Base-by-base conservation (phyloP, 64 coral and sea anemone genomes). In the Stylophora pistillata region DNA sequence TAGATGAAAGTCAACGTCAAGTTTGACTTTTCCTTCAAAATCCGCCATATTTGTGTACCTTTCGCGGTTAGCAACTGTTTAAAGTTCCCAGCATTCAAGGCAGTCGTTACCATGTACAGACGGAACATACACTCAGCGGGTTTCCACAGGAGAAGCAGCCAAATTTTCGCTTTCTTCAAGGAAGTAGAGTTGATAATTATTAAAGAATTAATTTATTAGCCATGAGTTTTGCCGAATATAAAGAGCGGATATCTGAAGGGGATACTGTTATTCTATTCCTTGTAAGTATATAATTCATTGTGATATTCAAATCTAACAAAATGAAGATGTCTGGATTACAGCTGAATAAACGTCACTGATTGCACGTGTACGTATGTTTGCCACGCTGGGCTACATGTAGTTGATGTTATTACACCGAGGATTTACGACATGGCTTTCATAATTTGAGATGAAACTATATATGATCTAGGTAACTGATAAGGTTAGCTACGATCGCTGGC, bases 61-160 rank as follows among this genome's bases (percentile, higher is more conserved):
- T 92, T 92, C 47, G 87, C 85, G 89, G 37, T n/a, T 96, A 96
- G 94, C 94, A 96, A 96, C 94, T 92, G 94, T 89, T 95, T 89
- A 95, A 85, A 76, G 72, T 89, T 83, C 94, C 94, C 94, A 88
- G 79, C 78, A 85, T 88, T 33, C 89, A 78, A 29, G 70, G 85
- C 94, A 76, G 71, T 68, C 58, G 72, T 86, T 92, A 78, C 87
- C 56, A 94, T 94, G 88, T 56, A 94, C 81, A 70, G 88, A 62
- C 88, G 92, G 92, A 89, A 89, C 88, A 86, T 58, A 56, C 13
- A 1, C 6, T 78, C 92, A 85, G 92, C 92, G 92, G 92, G 13
- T 30, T 59, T 89, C 23, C 78, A 25, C 58, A 85, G 60, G 16
- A 56, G 15, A 31, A 55, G 78, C 27, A 70, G 54, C 64, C 65